phyloP scores from a whole-genome alignment of 2,113 vertebrate species.

The Colinus virginianus region DNA sequence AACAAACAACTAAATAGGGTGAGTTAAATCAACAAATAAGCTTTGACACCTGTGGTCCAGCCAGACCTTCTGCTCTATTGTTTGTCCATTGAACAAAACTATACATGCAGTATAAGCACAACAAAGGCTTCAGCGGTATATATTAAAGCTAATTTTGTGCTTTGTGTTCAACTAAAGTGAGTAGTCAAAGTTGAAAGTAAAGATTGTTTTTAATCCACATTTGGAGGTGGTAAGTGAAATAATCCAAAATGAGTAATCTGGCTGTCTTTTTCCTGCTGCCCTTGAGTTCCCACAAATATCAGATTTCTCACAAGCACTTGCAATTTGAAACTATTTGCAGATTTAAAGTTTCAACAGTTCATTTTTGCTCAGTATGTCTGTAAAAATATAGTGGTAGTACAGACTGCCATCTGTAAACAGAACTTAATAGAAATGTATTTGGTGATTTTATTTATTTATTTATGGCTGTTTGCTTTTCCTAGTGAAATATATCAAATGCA shows the following conservation, averaged over 20 bases:
- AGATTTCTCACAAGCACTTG: background rate
- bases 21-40: background rate
- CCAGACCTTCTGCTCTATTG: background rate
- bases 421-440: background rate
- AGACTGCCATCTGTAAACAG: background rate
- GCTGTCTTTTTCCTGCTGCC: background rate
- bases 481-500: background rate
- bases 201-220: background rate
- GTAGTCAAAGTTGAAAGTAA: background rate
- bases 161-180: background rate
- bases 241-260: background rate
- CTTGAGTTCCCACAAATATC: background rate
- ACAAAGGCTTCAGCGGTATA: background rate
- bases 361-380: background rate
- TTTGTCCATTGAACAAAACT: background rate
- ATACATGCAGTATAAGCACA: background rate
- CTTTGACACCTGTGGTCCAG: background rate
- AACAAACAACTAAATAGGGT: background rate
- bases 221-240: background rate
- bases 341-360: background rate
- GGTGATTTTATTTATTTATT: background rate
- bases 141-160: background rate
- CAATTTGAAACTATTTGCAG: background rate
- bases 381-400: background rate
- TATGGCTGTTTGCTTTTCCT: background rate